Conservation (phyloP, 2,888 invertebrate genomes). For the Dascillus cervinus region DNA sequence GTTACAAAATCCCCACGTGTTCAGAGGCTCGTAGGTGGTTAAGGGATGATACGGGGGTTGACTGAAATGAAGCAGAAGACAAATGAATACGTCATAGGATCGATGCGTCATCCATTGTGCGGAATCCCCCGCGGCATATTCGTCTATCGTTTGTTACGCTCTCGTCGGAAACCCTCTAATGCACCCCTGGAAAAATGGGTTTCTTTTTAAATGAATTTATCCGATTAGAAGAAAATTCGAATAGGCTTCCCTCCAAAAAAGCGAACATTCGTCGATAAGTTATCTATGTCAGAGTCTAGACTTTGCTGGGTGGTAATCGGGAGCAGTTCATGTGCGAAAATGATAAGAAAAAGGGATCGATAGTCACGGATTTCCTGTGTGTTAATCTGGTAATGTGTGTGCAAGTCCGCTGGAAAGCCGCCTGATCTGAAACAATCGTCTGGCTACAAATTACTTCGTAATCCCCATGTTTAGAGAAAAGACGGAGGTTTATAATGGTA, state of each 20-base stretch:
- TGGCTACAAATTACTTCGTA: conserved; percentile 28
- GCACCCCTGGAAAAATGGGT: too few relatives aligned
- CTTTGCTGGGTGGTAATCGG: too few relatives aligned
- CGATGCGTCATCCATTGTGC: conserved; percentile 37
- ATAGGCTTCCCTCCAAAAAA: too few relatives aligned
- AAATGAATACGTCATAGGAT: conserved; percentile 38
- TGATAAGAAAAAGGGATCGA: conserved; percentile 36
- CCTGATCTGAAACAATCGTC: conserved; percentile 27
- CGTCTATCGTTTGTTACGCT: conserved; percentile 25
- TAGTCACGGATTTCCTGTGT: conserved; percentile 31
- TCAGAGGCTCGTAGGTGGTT: conserved; percentile 18
- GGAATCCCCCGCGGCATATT: conserved; percentile 30
- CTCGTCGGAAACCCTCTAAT: too few relatives aligned
- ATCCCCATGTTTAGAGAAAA: conserved; percentile 17
- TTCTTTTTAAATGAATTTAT: too few relatives aligned
- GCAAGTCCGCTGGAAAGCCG: conserved; percentile 21
- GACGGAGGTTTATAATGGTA: conserved; percentile 4
- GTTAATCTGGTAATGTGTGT: conserved; percentile 29
- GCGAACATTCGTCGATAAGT: too few relatives aligned
- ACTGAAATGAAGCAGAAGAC: conserved; percentile 33
- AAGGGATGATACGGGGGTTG: conserved; percentile 13
- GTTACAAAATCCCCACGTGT: conserved; percentile 18
- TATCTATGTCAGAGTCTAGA: too few relatives aligned
- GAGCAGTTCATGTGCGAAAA: conserved; percentile 37
- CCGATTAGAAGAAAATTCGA: too few relatives aligned